These are phyloP conservation scores for Grapholita molesta DNA, from an alignment of 1,140 invertebrate species.

Conservation along the genomic window DNA sequence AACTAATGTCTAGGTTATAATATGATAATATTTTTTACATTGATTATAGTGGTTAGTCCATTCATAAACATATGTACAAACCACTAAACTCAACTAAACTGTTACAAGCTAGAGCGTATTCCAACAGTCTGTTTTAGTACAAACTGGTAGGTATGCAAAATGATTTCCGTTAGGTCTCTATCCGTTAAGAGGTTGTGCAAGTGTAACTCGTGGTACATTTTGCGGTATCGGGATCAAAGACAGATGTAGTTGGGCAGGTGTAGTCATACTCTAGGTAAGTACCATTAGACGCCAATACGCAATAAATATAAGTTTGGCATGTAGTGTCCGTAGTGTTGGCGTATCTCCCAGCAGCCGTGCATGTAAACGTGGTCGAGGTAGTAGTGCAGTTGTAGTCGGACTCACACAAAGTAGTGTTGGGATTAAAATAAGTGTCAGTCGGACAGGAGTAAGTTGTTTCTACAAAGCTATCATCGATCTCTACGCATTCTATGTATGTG, in stretches of 20 bases:
- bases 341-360: constrained; percentile 42
- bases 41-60: too few species aligned
- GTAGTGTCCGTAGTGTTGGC: constrained; percentile 37
- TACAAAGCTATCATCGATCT: constrained; percentile 34
- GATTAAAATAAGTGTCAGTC: constrained; percentile 36
- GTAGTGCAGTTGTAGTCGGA: constrained; percentile 37
- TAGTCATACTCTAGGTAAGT: constrained; percentile 33
- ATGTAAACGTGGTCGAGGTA: constrained; percentile 33
- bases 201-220: constrained; percentile 30
- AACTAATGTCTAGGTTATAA: too few species aligned
- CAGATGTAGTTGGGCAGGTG: constrained; percentile 27
- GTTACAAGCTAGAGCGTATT: too few species aligned
- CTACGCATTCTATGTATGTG: constrained; percentile 42
- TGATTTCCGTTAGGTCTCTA: too few species aligned
- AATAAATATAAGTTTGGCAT: constrained; percentile 48
- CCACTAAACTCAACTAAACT: too few species aligned
- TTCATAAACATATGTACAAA: too few species aligned
- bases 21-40: too few species aligned
- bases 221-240: constrained; percentile 26
- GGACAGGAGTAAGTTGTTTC: constrained; percentile 40
- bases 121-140: too few species aligned
- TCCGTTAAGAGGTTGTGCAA: constrained; percentile 19
- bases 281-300: constrained; percentile 35
- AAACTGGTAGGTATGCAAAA: too few species aligned
- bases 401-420: constrained; percentile 49